A percentile compares a stretch with the other conserved stretches of the same genome.
Evolutionary conservation across 2,888 invertebrate species (phyloP).

Genomic region (Athalia cordata): DNA sequence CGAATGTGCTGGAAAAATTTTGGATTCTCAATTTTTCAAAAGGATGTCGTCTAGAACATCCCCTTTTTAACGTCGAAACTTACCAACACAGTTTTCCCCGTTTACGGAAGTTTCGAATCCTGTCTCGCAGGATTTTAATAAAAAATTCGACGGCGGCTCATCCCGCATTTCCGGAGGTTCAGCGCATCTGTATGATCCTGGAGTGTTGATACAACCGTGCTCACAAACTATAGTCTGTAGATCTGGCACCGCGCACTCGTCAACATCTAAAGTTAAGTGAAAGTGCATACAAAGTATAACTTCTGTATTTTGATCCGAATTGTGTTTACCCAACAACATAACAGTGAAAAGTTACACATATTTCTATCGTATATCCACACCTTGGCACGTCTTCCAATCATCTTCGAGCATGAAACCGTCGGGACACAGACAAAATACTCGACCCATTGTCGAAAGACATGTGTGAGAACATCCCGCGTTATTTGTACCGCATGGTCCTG

Average conservation of each 20-base stretch:
- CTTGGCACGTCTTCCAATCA: slow-evolving; percentile 72
- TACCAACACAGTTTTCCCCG: slow-evolving; percentile 64
- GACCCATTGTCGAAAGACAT: slow-evolving; percentile 78
- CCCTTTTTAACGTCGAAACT: slow-evolving; percentile 50
- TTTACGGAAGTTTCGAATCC: slow-evolving; percentile 63
- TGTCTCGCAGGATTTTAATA: slow-evolving; percentile 59
- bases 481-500: slow-evolving; percentile 76
- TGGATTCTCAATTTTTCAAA: too few species aligned
- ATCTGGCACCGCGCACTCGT: slow-evolving; percentile 78
- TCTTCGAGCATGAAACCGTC: slow-evolving; percentile 70
- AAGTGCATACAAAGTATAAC: neutral
- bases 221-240: slow-evolving; percentile 68
- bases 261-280: slow-evolving; percentile 74
- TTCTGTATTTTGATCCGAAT: slow-evolving; percentile 9
- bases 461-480: slow-evolving; percentile 79
- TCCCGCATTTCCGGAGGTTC: slow-evolving; percentile 63
- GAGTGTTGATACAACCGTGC: slow-evolving; percentile 76
- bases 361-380: slow-evolving; percentile 49
- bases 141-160: slow-evolving; percentile 58
- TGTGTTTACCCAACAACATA: slow-evolving; percentile 52
- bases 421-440: slow-evolving; percentile 71
- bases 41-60: too few species aligned
- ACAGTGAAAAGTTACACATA: slow-evolving; percentile 56
- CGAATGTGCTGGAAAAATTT: too few species aligned
- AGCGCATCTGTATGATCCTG: slow-evolving; percentile 75